Evolutionary conservation across 2,888 invertebrate species (phyloP), one percentile per base, ranked within the genome.

Genomic region (Caenorhabditis virilis): DNA sequence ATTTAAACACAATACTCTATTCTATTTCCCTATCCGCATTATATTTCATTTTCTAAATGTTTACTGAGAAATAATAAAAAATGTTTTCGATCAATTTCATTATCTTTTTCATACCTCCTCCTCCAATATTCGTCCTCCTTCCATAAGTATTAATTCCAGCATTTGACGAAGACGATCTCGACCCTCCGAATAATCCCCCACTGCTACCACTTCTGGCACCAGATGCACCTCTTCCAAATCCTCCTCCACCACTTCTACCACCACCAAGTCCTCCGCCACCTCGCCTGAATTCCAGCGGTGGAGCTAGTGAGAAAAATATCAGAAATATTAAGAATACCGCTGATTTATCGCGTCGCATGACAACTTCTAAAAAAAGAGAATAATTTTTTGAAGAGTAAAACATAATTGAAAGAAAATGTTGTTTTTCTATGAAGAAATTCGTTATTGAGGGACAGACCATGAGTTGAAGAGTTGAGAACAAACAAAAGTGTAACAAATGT

Each of bases 141-240:
- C 57, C 52, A 36, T 56, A 63, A 18, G 53, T 57, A 39, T 57
- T 57, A n/a, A n/a, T n/a, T n/a, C n/a, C n/a, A n/a, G n/a, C n/a
- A n/a, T n/a, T n/a, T n/a, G n/a, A n/a, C n/a, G n/a, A n/a, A n/a
- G n/a, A n/a, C n/a, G n/a, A n/a, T n/a, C 52, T 30, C 9, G 15
- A n/a, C n/a, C 36, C 36, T 15, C 36, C 36, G 36, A 6, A 9
- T 30, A 13, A 30, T 30, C 30, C 5, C 11, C 36, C 36, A n/a
- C 36, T 36, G 36, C n/a, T 36, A 36, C 36, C n/a, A n/a, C 9
- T 36, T 36, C 36, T 36, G 7, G 36, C 36, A 13, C 15, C 36
- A 13, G 43, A 45, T 27, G 16, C 6, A 5, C 43, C 43, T 45
- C 43, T n/a, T 27, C 39, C 39, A 20, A 20, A 20, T 15, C 27